These are phyloP conservation scores for Helobdella robusta DNA, from an alignment of 2,888 invertebrate genomes.

Conservation along the genomic window DNA sequence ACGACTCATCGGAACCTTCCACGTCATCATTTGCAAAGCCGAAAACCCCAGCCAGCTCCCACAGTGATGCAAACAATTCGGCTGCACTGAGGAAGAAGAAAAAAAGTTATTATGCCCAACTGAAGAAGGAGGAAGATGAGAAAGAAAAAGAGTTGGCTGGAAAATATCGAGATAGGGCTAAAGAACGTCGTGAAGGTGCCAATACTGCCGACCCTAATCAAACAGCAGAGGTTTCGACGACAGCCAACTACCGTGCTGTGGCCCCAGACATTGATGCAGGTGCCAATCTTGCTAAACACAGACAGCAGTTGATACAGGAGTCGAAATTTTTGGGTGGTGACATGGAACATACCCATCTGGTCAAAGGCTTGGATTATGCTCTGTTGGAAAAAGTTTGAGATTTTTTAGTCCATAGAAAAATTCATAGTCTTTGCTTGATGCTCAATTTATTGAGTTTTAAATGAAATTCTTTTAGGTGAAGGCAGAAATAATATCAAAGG, in stretches of 20 bases:
- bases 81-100: conserved; percentile 65
- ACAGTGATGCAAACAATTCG: not conserved
- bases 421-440: not conserved
- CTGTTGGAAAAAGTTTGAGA: conserved; percentile 69
- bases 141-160: conserved; percentile 85
- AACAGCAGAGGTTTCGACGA: conserved; percentile 65
- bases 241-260: conserved; percentile 80
- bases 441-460: not conserved
- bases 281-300: conserved; percentile 64
- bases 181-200: conserved; percentile 76
- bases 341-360: conserved; percentile 99
- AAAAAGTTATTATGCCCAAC: conserved; percentile 73
- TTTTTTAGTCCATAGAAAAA: not conserved
- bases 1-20: conserved; percentile 18
- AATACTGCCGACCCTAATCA: conserved; percentile 63
- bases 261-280: conserved; percentile 67
- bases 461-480: conserved; percentile 52
- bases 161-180: conserved; percentile 64
- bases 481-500: conserved; percentile 70
- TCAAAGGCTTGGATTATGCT: conserved; percentile 90
- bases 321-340: conserved; percentile 99
- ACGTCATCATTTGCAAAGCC: conserved; percentile 14
- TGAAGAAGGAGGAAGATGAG: conserved; percentile 88
- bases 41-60: not conserved
- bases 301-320: conserved; percentile 88